Conservation (phyloP, 2,113 vertebrate genomes). For the Dendrocopos noguchii region DNA sequence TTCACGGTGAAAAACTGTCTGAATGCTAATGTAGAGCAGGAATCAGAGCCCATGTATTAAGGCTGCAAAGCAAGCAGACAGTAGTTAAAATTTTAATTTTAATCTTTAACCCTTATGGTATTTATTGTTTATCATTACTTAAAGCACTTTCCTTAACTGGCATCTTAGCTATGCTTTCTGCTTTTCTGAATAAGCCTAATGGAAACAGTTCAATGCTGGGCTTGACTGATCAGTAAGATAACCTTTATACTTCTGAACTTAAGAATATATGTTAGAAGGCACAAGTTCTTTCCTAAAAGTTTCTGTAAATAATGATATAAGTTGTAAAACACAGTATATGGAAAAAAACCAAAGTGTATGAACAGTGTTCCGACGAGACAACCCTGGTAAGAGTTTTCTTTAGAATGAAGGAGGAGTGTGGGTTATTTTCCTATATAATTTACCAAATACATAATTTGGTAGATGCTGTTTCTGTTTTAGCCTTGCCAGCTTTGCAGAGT, state of each 20-base stretch:
- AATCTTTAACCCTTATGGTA: neutral
- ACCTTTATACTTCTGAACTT: neutral
- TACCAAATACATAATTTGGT: neutral
- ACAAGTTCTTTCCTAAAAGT: neutral
- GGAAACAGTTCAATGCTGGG: neutral
- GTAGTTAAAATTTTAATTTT: neutral
- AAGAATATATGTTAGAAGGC: neutral
- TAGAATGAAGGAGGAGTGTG: neutral
- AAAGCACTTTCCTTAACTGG: neutral
- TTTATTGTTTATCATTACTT: neutral
- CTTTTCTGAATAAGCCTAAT: neutral
- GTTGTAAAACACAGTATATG: neutral
- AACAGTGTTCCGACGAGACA: neutral
- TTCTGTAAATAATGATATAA: neutral
- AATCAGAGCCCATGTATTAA: neutral
- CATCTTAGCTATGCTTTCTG: neutral
- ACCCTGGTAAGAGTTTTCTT: neutral
- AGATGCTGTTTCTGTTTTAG: neutral
- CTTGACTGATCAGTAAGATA: neutral
- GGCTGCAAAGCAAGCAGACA: neutral
- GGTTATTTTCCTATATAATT: neutral
- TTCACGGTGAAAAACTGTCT: slow-evolving; percentile 35
- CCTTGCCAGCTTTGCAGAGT: neutral
- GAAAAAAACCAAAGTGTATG: rapidly evolving
- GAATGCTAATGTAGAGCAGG: slow-evolving; percentile 14